Evolutionary conservation across 2,113 vertebrate genomes (phyloP), one percentile per base, ranked within the genome.

Genomic region (Heterocephalus glaber): DNA sequence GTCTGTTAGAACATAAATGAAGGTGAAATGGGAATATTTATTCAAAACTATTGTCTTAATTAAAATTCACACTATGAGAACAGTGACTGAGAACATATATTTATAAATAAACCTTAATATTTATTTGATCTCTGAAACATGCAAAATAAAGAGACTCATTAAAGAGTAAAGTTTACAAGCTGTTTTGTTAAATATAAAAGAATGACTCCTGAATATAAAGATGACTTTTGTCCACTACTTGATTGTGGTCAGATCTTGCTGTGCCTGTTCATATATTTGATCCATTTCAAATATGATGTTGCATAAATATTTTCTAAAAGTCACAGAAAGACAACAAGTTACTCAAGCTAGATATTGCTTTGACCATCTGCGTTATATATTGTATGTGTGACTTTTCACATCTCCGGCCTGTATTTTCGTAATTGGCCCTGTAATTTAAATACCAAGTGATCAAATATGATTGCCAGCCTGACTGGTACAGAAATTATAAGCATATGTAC

Each of bases 401-500:
- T 79, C 76, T 22, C 26, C 82, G 65, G 95, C 56, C 92, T 96
- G 74, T 91, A 97, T 95, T 97, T 95, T 95, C 91, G 65, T 96
- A 97, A 97, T 96, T 97, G 95, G 66, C 63, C 60, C 70, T 90
- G 80, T 97, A 90, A 96, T 98, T 90, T 94, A 90, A 97, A 95
- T 97, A 96, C 94, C 90, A 97, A 97, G 97, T 97, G 92, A 96
- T 97, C 94, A 83, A 35, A 82, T 41, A 49, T 9, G 90, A 96
- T 95, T 89, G 90, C 97, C 97, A 97, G 89, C 90, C 96, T 95
- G 92, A 89, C 95, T 95, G 44, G 94, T 79, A 94, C 83, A 79
- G 95, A 82, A 97, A 94, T 96, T 92, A 65, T 72, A 95, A 96
- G 94, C 97, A 98, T 97, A 97, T 97, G 96, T 89, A 97, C 58